phyloP scores from a whole-genome alignment of 2,113 vertebrate species.

The Corydoras sp. region DNA sequence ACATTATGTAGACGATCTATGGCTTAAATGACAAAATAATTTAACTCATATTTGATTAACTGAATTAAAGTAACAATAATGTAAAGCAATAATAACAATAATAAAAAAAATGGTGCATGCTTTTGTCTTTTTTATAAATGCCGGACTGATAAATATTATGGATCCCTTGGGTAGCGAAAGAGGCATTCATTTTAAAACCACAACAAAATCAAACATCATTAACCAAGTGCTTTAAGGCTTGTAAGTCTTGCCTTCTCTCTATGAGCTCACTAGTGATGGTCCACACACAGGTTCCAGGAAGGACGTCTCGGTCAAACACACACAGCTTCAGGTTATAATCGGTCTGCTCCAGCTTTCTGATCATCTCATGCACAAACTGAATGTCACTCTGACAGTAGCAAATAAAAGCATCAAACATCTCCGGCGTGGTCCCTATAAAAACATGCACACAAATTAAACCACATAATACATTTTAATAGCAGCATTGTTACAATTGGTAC shows the following conservation, averaged over 20 bases:
- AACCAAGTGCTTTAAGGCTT: not conserved
- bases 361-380: conserved; percentile 91
- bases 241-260: conserved; percentile 67
- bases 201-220: not conserved
- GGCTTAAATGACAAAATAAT: not conserved
- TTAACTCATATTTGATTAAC: too few relatives aligned
- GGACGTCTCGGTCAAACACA: conserved; percentile 90
- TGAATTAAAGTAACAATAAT: not conserved
- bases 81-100: not conserved
- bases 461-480: not conserved
- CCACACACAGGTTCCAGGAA: conserved; percentile 91
- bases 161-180: too few relatives aligned
- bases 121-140: too few relatives aligned
- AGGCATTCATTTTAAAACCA: not conserved
- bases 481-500: too few relatives aligned
- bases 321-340: conserved; percentile 83
- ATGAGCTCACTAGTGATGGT: conserved; percentile 94
- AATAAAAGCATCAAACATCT: conserved; percentile 93
- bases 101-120: not conserved
- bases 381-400: conserved; percentile 92
- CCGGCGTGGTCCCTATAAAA: conserved; percentile 67
- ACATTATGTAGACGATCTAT: not conserved
- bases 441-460: not conserved
- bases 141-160: too few relatives aligned
- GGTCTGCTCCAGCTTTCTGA: conserved; percentile 84